Evolutionary conservation across 2,113 vertebrate species (phyloP).

Genomic region (Gallinago jamesoni): DNA sequence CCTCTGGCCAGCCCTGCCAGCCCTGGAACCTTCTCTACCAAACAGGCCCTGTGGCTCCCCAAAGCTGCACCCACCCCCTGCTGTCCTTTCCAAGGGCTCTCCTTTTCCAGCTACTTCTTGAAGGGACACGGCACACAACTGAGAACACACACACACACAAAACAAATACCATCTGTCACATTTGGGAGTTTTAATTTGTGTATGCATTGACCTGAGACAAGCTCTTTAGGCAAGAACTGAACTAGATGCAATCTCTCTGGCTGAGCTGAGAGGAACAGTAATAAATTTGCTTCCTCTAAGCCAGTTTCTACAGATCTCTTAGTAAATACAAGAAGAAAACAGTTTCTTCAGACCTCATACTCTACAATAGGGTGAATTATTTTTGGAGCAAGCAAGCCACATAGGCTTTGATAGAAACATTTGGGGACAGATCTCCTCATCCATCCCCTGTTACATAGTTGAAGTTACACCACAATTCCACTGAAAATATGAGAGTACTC

Average conservation of each 20-base stretch:
- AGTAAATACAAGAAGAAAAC: not conserved
- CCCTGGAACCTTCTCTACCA: not conserved
- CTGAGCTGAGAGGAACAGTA: not conserved
- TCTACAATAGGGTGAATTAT: not conserved
- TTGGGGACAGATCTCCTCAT: not conserved
- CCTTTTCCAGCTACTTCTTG: not conserved
- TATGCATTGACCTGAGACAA: constrained; percentile 48
- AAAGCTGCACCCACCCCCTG: not conserved
- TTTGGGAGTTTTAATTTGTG: constrained; percentile 9
- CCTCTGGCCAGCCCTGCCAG: not conserved
- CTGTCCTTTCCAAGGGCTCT: not conserved
- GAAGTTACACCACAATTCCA: not conserved
- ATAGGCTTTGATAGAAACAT: not conserved
- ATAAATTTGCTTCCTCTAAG: not conserved
- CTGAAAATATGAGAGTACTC: not conserved
- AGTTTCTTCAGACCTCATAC: not conserved
- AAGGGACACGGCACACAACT: not conserved
- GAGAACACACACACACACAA: not conserved
- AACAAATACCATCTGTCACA: constrained; percentile 44
- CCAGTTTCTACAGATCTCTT: not conserved
- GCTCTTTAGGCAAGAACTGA: constrained; percentile 21
- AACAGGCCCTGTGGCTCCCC: not conserved
- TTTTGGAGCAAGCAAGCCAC: not conserved
- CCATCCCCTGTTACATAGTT: not conserved
- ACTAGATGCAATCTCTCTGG: not conserved